A percentile compares a stretch with the other conserved stretches of the same genome.
Evolutionary conservation across 2,797 vertebrate species (phyloP).

Genomic region (Gallinago solitaria): DNA sequence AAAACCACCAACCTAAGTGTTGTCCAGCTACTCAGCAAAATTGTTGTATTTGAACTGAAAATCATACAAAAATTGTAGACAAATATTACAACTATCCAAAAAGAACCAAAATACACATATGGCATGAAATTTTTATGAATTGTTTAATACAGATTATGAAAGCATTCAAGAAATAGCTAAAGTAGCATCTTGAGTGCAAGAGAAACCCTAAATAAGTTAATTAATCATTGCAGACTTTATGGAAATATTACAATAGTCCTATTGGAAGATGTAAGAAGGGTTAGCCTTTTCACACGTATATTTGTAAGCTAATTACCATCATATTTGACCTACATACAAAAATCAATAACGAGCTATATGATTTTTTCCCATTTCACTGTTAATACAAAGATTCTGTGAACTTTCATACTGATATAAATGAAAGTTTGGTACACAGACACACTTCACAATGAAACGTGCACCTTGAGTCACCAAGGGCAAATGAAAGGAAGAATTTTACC

Average conservation of each 20-base stretch:
- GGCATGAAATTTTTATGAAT: not conserved
- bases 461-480: not conserved
- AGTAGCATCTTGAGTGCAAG: not conserved
- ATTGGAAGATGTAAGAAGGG: not conserved
- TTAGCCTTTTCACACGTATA: not conserved
- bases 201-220: not conserved
- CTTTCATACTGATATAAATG: not conserved
- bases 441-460: not conserved
- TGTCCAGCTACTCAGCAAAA: not conserved
- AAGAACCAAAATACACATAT: not conserved
- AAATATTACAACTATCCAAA: not conserved
- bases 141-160: not conserved
- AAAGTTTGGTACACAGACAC: not conserved
- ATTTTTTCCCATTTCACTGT: not conserved
- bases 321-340: not conserved
- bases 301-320: not conserved
- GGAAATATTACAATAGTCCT: not conserved
- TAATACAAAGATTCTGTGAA: not conserved
- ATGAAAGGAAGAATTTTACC: not conserved
- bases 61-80: not conserved
- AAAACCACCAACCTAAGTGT: not conserved
- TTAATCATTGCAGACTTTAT: not conserved
- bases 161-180: not conserved
- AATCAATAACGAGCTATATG: not conserved
- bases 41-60: not conserved